phyloP scores from a whole-genome alignment of 1,140 invertebrate species.

The Lucilia cuprina region DNA sequence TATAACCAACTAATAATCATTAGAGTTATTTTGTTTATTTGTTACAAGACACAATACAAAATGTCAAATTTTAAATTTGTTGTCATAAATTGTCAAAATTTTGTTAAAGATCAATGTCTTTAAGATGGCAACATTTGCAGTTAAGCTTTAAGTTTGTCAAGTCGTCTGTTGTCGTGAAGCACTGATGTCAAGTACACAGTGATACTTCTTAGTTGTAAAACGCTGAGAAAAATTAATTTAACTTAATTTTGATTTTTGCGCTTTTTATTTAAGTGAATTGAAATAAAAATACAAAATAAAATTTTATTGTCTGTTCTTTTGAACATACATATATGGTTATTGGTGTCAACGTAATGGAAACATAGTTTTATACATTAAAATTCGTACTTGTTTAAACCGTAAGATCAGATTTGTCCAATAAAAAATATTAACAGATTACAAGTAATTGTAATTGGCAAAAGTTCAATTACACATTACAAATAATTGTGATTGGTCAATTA shows the following conservation, averaged over 20 bases:
- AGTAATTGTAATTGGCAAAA: too few relatives aligned
- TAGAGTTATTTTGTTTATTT: neutral
- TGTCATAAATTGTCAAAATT: constrained; percentile 11
- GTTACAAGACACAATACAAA: neutral
- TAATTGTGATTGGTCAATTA: too few relatives aligned
- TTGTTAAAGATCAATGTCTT: neutral
- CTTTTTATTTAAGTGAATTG: too few relatives aligned
- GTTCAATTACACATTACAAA: too few relatives aligned
- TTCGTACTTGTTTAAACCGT: neutral
- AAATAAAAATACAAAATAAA: neutral
- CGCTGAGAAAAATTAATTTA: neutral
- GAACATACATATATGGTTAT: constrained; percentile 5
- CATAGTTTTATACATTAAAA: neutral
- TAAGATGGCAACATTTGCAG: neutral
- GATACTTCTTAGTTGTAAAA: neutral
- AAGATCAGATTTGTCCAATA: constrained; percentile 6
- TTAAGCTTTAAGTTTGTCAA: neutral
- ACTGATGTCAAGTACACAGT: neutral
- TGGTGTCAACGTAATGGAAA: neutral
- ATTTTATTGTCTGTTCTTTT: neutral
- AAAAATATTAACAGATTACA: neutral
- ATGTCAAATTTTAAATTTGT: neutral
- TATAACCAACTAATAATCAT: neutral
- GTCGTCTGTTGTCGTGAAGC: neutral
- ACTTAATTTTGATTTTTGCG: neutral